Percentiles rank a stretch among this genome's conserved stretches.
Evolutionary conservation across 2,797 vertebrate genomes (phyloP).

Genomic region (Cossypha caffra): DNA sequence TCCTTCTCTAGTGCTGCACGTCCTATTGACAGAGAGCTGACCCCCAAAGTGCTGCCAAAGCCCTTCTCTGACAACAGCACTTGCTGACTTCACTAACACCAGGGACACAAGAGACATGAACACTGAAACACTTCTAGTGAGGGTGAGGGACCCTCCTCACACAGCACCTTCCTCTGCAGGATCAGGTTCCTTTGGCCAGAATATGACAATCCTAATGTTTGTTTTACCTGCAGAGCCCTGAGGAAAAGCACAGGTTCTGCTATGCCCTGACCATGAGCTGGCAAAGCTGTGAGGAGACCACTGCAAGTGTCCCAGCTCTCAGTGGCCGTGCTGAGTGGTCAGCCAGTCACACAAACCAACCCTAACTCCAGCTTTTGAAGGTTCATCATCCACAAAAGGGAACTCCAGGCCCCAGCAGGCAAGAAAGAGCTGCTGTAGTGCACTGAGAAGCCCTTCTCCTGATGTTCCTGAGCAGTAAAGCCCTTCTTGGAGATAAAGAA

Average conservation of each 20-base stretch:
- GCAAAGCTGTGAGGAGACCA: background rate
- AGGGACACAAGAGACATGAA: background rate
- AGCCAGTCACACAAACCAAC: background rate
- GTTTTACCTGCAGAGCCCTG: background rate
- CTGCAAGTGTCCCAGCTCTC: background rate
- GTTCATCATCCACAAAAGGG: background rate
- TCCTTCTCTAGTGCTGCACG: background rate
- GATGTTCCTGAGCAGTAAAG: background rate
- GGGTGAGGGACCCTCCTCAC: background rate
- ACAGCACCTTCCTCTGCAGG: background rate
- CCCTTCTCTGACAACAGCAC: background rate
- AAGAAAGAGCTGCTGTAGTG: background rate
- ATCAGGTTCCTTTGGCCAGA: background rate
- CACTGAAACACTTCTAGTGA: background rate
- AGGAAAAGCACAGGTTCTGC: background rate
- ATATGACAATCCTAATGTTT: accelerated
- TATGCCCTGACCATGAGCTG: background rate
- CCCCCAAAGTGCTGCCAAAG: background rate
- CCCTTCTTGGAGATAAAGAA: background rate
- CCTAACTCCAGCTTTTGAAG: background rate
- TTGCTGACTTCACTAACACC: background rate
- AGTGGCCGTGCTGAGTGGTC: background rate
- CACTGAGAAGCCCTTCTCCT: background rate
- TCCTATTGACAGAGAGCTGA: background rate
- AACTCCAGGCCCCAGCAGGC: background rate